These are phyloP conservation scores for Mola mola DNA, from an alignment of 2,113 vertebrate species.

Conservation along the genomic window DNA sequence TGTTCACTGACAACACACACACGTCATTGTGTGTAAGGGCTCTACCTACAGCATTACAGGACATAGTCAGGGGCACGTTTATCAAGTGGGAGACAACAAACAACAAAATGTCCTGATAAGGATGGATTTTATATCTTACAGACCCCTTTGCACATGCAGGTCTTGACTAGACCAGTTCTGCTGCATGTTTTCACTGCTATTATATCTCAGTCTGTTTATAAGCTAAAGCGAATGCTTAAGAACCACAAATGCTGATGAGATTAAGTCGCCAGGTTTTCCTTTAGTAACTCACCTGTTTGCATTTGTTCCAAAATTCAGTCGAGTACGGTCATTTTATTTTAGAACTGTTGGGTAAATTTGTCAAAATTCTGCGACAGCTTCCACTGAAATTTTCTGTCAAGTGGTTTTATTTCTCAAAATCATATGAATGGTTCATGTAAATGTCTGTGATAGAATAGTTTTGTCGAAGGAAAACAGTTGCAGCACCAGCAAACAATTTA, in stretches of 20 bases:
- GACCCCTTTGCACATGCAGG: conserved; percentile 9
- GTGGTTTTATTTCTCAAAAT: background rate
- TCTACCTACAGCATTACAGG: too few species aligned
- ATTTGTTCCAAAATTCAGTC: background rate
- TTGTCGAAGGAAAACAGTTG: background rate
- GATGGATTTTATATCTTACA: conserved; percentile 9
- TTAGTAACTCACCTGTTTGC: conserved; percentile 8
- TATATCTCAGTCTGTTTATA: conserved; percentile 21
- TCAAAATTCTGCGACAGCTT: conserved; percentile 2
- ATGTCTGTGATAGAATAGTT: background rate
- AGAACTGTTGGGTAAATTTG: background rate
- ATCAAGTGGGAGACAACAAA: background rate
- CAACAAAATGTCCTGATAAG: background rate
- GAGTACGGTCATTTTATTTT: background rate
- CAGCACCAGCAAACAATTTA: background rate
- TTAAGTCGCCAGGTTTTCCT: background rate
- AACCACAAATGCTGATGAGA: conserved; percentile 13
- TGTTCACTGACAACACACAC: too few species aligned
- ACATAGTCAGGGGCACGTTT: background rate
- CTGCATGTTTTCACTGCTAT: conserved; percentile 18
- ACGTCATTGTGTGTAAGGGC: too few species aligned
- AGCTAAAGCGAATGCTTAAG: background rate
- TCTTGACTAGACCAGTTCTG: conserved; percentile 3
- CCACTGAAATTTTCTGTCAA: background rate
- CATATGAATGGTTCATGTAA: background rate